Evolutionary conservation across 1,140 invertebrate genomes (phyloP).

Genomic region (Zaprionus capensis): DNA sequence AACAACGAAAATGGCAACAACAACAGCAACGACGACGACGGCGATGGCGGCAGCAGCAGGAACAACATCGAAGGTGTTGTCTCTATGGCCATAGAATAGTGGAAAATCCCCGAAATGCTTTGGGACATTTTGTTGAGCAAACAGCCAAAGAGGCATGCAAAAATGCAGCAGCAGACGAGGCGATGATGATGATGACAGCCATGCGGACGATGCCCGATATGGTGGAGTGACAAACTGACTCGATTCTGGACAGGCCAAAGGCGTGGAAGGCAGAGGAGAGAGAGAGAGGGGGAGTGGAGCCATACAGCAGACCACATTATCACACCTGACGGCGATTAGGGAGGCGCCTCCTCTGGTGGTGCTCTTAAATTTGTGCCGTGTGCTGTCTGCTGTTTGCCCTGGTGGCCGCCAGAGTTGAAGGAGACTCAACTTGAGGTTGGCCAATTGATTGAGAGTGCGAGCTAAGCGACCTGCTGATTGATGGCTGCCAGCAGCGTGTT

Average conservation of each 20-base stretch:
- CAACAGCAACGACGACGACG: not conserved
- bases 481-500: conserved; percentile 23
- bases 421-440: not conserved
- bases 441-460: conserved; percentile 54
- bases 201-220: conserved; percentile 27
- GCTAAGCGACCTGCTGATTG: conserved; percentile 50
- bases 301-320: conserved; percentile 57
- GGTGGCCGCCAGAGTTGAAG: conserved; percentile 1
- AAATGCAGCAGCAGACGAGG: conserved; percentile 54
- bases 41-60: not conserved
- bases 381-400: conserved; percentile 10
- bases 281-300: conserved; percentile 6
- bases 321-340: conserved; percentile 72
- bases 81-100: conserved; percentile 30
- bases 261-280: not conserved
- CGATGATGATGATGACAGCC: conserved; percentile 29
- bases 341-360: conserved; percentile 17
- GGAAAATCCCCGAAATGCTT: conserved; percentile 67
- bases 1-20: not conserved
- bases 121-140: conserved; percentile 69
- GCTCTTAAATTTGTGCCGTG: conserved; percentile 52
- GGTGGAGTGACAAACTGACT: conserved; percentile 66
- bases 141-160: conserved; percentile 63
- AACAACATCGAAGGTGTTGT: conserved; percentile 30
- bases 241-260: not conserved